Evolutionary conservation across 30 jellyfish, hydroid and myxozoan genomes (phyloP).

Genomic region (Chironex yamaguchii): DNA sequence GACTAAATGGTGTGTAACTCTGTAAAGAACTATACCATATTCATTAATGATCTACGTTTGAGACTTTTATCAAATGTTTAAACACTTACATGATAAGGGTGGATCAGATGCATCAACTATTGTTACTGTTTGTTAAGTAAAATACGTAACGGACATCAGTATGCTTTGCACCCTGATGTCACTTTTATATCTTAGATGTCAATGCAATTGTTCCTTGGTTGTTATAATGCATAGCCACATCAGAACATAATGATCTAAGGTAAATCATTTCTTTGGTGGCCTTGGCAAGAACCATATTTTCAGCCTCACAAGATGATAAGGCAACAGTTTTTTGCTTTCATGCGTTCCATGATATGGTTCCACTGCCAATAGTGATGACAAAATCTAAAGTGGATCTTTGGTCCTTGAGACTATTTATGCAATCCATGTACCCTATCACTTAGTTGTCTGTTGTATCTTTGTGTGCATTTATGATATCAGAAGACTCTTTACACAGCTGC

Average conservation of each 20-base stretch:
- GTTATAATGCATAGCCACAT: conserved; percentile 7
- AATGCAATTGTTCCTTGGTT: conserved; percentile 43
- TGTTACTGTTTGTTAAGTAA: too few relatives aligned
- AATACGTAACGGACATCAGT: conserved; percentile 29
- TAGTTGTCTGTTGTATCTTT: background rate
- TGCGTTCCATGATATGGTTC: conserved; percentile 31
- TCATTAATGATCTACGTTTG: too few relatives aligned
- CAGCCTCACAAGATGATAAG: conserved; percentile 47
- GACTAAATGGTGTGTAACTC: too few relatives aligned
- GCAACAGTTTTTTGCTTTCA: conserved; percentile 40
- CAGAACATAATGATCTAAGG: background rate
- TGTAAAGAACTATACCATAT: too few relatives aligned
- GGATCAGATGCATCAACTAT: too few relatives aligned
- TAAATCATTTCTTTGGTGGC: conserved; percentile 38
- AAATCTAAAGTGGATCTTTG: conserved; percentile 29
- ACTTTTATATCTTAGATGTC: conserved; percentile 14
- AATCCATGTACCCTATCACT: conserved; percentile 26
- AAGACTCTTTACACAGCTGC: conserved; percentile 35
- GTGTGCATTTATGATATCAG: conserved; percentile 17
- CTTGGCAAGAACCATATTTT: conserved; percentile 32
- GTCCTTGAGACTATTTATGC: background rate
- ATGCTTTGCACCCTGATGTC: conserved; percentile 52
- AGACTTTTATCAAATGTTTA: too few relatives aligned
- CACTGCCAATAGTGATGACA: conserved; percentile 22
- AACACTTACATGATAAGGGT: too few relatives aligned